Base-by-base conservation (phyloP, 2,888 invertebrate species). In the Zeuzera pyrina region DNA sequence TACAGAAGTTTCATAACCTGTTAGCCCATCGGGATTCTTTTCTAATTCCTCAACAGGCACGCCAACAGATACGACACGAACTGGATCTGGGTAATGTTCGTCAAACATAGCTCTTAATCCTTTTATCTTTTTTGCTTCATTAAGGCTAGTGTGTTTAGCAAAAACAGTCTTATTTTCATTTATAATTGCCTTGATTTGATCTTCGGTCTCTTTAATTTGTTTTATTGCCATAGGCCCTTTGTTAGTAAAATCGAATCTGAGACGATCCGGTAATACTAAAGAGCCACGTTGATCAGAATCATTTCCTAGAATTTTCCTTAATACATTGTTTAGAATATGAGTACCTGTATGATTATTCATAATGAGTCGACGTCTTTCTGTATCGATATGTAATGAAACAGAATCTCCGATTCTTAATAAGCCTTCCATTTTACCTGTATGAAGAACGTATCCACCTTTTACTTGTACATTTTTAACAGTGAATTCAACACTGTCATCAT, bases 301-400 rank as follows among this genome's bases (percentile, higher is more conserved):
- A 44, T 91, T 90, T 7, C 95, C 93, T 23, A 99, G 85, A 13
- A 98, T 95, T 65, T 91, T 90, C 35, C 98, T 86, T 36, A 99
- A 83, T 12, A 95, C 96, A 77, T 92, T 97, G 83, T 99, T 99
- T 8, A 99, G 85, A 24, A 97, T 89, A 72, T 99, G 99, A 0
- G 99, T 99, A 12, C 97, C 98, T 24, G 98, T 94, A 77, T 99
- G 97, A 79, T 99, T 99, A 66, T 94, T 97, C 99, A 99, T 99
- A n/a, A 98, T 88, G 15, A 93, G 84, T 53, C 93, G 88, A 52
- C 99, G 86, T 33, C 98, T 88, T 35, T 89, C 88, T 34, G 89
- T 89, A 68, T 98, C 98, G 36, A 98, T 87, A 45, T 91, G 88
- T 26, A 97, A 84, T 35, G 86, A 85, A 24, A 99, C 85, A 55